These are phyloP conservation scores for Neotoma lepida DNA, from an alignment of 2,113 vertebrate species.

Conservation along the genomic window DNA sequence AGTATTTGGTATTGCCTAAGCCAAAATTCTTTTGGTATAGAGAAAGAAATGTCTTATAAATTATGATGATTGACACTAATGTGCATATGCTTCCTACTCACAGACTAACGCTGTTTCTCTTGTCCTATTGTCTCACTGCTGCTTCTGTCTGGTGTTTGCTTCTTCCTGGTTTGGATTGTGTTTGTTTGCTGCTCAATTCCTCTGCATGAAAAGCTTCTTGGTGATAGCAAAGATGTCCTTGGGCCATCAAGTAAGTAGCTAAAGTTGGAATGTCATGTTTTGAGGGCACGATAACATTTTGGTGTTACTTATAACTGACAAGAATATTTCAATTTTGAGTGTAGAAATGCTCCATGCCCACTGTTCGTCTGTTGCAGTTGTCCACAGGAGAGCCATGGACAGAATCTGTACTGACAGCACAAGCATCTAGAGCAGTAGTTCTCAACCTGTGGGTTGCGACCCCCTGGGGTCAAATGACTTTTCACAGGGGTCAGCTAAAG, in stretches of 20 bases:
- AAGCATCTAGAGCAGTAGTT: not conserved
- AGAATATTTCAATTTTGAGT: slow-evolving; percentile 42
- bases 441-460: not conserved
- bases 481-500: not conserved
- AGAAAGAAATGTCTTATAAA: slow-evolving; percentile 34
- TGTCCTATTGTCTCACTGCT: slow-evolving; percentile 84
- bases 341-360: not conserved
- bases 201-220: slow-evolving; percentile 87
- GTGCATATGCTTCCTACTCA: slow-evolving; percentile 83
- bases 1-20: slow-evolving; percentile 35
- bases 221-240: slow-evolving; percentile 90
- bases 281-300: slow-evolving; percentile 27
- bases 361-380: not conserved
- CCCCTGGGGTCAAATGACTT: no score
- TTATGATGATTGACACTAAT: slow-evolving; percentile 63
- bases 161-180: slow-evolving; percentile 85
- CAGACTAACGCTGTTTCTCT: slow-evolving; percentile 87
- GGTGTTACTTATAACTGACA: slow-evolving; percentile 48
- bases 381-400: not conserved
- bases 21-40: not conserved
- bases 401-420: not conserved
- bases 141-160: slow-evolving; percentile 82
- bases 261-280: slow-evolving; percentile 68
- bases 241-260: slow-evolving; percentile 90
- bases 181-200: slow-evolving; percentile 85